Evolutionary conservation across 2,113 vertebrate species (phyloP).

Genomic region (Lagopus leucura): DNA sequence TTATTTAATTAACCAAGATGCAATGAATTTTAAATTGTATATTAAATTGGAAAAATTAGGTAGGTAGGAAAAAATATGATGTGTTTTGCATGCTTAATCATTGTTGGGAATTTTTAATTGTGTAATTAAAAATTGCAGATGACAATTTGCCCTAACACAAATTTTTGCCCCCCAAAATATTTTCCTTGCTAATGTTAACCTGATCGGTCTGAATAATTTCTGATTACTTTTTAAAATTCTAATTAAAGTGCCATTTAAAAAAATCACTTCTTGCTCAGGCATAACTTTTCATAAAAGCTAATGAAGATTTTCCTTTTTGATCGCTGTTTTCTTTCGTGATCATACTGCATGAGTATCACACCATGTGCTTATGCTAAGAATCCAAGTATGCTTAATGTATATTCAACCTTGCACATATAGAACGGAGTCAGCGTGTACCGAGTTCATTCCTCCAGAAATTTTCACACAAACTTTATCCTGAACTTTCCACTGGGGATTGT

Average conservation of each 20-base stretch:
- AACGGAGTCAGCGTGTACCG: not conserved
- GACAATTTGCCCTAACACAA: not conserved
- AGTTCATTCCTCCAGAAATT: not conserved
- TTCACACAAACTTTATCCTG: not conserved
- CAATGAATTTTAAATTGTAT: slow-evolving; percentile 33
- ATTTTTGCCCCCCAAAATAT: not conserved
- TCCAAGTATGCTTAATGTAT: not conserved
- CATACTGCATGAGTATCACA: not conserved
- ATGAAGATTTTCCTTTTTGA: not conserved
- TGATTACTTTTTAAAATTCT: not conserved
- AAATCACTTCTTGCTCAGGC: not conserved
- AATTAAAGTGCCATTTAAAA: not conserved
- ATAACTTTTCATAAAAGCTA: not conserved
- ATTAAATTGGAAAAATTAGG: slow-evolving; percentile 25
- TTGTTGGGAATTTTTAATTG: not conserved
- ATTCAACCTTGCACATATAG: not conserved
- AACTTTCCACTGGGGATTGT: not conserved
- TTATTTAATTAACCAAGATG: slow-evolving; percentile 43
- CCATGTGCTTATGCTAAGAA: not conserved
- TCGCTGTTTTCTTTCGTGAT: not conserved
- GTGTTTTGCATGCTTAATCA: not conserved
- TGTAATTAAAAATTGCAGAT: not conserved
- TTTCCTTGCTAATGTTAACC: not conserved
- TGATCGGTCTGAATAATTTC: not conserved
- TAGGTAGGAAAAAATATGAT: slow-evolving; percentile 20